Evolutionary conservation across 30 jellyfish, hydroid and myxozoan genomes (phyloP).

Genomic region (Cassiopea xamachana): DNA sequence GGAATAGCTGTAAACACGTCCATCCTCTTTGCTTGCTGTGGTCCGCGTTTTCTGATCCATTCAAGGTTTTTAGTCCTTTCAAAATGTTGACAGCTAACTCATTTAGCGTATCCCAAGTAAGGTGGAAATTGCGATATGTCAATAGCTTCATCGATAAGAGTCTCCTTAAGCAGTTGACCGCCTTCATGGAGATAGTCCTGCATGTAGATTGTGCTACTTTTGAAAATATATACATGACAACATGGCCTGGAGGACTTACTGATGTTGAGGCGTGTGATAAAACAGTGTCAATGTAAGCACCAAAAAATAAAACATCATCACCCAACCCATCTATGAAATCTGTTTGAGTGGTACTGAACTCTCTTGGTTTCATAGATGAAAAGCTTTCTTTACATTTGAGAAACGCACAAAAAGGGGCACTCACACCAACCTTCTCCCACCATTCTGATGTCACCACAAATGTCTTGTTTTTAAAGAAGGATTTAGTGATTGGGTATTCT

Average conservation of each 20-base stretch:
- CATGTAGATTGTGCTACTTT: conserved; percentile 17
- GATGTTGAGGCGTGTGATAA: conserved; percentile 24
- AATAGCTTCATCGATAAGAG: conserved; percentile 21
- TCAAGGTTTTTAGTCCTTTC: not conserved
- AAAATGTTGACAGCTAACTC: conserved; percentile 14
- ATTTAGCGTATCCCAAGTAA: conserved; percentile 46
- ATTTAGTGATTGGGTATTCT: conserved; percentile 43
- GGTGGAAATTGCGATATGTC: conserved; percentile 42
- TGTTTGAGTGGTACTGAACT: conserved; percentile 22
- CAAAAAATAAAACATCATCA: conserved; percentile 29
- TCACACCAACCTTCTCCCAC: conserved; percentile 16
- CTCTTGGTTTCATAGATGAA: conserved; percentile 25
- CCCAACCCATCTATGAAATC: conserved; percentile 56
- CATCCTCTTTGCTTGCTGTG: not conserved
- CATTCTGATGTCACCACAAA: not conserved
- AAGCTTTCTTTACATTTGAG: not conserved
- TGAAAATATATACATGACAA: conserved; percentile 36
- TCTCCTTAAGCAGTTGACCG: conserved; percentile 21
- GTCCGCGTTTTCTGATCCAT: not conserved
- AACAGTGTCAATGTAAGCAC: conserved; percentile 30
- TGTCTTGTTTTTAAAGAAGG: conserved; percentile 17
- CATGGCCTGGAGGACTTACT: conserved; percentile 49
- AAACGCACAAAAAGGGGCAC: conserved; percentile 28
- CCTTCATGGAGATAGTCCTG: conserved; percentile 8
- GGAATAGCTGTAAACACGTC: not conserved